phyloP scores from a whole-genome alignment of 30 jellyfish, hydroid and myxozoan genomes.

The Catostylus mosaicus region DNA sequence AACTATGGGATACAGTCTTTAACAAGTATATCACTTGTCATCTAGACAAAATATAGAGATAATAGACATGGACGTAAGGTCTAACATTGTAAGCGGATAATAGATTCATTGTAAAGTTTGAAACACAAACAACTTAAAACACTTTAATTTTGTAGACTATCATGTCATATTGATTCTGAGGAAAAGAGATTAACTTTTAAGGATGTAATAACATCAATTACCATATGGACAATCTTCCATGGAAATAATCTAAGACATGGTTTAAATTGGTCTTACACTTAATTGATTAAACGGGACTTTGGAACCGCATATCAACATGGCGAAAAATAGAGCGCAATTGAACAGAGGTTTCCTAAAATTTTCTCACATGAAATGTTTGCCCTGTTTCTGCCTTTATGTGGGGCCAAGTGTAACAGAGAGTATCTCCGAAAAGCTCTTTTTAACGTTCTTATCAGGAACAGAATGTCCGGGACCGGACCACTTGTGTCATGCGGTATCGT shows the following conservation, averaged over 20 bases:
- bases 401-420: no score
- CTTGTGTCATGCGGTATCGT: no score
- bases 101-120: not conserved
- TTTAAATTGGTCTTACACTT: not conserved
- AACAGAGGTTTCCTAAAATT: not conserved
- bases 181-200: not conserved
- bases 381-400: no score
- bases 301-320: slow-evolving; percentile 2
- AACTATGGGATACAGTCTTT: no score
- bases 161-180: slow-evolving; percentile 9
- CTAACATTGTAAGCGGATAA: no score
- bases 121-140: slow-evolving; percentile 6
- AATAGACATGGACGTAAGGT: not conserved
- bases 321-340: not conserved
- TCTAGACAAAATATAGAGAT: not conserved
- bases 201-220: not conserved
- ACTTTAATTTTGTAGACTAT: not conserved
- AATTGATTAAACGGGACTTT: not conserved
- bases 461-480: no score
- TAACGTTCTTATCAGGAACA: no score
- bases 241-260: not conserved
- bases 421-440: no score
- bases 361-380: slow-evolving; percentile 3
- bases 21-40: not conserved
- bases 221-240: not conserved